Evolutionary conservation across 2,797 vertebrate genomes (phyloP).

Genomic region (Arnoldichthys spilopterus): DNA sequence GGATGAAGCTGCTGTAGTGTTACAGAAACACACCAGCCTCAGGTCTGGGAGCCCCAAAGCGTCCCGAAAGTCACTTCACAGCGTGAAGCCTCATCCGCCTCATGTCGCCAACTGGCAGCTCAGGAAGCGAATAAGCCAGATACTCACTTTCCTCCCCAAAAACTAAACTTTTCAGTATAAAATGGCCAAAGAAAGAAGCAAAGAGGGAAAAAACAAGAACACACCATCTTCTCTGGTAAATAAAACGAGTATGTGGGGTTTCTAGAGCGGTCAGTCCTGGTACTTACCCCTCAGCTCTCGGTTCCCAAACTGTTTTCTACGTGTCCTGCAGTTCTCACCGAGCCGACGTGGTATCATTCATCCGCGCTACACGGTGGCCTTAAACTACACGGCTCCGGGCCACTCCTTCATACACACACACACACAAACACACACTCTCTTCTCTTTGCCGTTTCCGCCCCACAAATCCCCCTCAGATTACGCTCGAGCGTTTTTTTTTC

Average conservation of each 20-base stretch:
- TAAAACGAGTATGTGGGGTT: not conserved
- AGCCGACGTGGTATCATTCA: conserved; percentile 21
- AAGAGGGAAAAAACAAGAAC: no score
- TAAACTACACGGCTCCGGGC: conserved; percentile 35
- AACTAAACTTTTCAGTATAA: no score
- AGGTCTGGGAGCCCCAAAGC: no score
- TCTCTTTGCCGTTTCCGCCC: conserved; percentile 46
- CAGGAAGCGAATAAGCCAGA: no score
- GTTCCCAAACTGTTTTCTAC: conserved; percentile 9
- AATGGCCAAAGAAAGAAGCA: no score
- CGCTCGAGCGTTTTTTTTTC: not conserved
- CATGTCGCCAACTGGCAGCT: no score
- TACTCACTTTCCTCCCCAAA: no score
- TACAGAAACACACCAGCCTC: not conserved
- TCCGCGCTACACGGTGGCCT: conserved; percentile 26
- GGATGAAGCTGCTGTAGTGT: conserved; percentile 24
- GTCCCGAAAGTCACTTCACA: no score
- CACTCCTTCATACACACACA: conserved; percentile 44
- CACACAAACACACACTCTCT: conserved; percentile 26
- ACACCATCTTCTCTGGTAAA: no score
- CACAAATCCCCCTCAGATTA: conserved; percentile 25
- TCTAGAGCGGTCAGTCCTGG: not conserved
- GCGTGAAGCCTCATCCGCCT: no score
- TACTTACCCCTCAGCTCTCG: conserved; percentile 29
- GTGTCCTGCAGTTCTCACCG: conserved; percentile 19